Evolutionary conservation across 2,797 vertebrate genomes (phyloP).

Genomic region (Schizopygopsis pylzovi): DNA sequence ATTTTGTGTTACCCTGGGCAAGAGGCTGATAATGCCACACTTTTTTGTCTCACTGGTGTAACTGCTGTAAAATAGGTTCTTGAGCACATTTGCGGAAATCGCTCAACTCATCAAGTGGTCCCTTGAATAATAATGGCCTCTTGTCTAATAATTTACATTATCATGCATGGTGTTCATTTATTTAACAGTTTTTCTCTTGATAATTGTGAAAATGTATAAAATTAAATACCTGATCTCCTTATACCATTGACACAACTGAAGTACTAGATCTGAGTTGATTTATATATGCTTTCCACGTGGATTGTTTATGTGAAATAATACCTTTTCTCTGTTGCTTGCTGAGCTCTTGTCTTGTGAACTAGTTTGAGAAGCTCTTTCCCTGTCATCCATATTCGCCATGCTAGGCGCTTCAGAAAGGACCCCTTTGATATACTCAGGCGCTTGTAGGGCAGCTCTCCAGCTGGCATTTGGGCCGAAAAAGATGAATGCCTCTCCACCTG

Average conservation of each 20-base stretch:
- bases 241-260: neutral
- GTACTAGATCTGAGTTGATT: neutral
- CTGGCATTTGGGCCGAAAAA: constrained; percentile 58
- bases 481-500: constrained; percentile 65
- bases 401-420: constrained; percentile 51
- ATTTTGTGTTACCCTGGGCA: constrained; percentile 37
- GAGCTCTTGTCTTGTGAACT: constrained; percentile 24
- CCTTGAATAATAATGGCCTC: constrained; percentile 35
- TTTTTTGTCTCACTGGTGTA: constrained; percentile 22
- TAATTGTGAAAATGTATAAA: neutral
- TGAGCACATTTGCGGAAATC: constrained; percentile 31
- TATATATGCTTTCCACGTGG: constrained; percentile 7
- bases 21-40: constrained; percentile 37
- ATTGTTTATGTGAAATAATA: constrained; percentile 36
- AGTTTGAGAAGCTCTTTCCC: constrained; percentile 50
- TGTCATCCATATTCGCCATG: constrained; percentile 46
- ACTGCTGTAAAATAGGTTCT: constrained; percentile 41
- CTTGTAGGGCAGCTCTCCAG: constrained; percentile 64
- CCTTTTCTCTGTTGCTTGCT: constrained; percentile 28
- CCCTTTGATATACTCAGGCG: constrained; percentile 59
- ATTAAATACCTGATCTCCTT: constrained; percentile 15
- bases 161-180: constrained; percentile 6
- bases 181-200: neutral
- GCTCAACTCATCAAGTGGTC: constrained; percentile 37
- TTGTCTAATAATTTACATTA: constrained; percentile 43